These are phyloP conservation scores for Eurystomus glaucurus DNA, from an alignment of 2,797 vertebrate species.

Conservation along the genomic window DNA sequence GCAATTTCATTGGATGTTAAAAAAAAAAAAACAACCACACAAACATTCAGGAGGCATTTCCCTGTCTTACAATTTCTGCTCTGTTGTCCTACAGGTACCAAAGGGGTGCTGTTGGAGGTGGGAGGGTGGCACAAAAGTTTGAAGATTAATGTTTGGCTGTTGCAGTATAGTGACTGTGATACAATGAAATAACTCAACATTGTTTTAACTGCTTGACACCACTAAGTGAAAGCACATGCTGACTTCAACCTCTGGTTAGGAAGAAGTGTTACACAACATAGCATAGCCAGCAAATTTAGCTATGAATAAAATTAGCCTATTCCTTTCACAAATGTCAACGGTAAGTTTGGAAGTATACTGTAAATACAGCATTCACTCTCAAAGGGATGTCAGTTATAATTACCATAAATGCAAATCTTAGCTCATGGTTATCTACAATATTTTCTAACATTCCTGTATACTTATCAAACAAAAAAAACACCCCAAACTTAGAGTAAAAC, in stretches of 20 bases:
- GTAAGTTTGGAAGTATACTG: not conserved
- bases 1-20: not conserved
- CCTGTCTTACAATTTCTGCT: not conserved
- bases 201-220: conserved; percentile 74
- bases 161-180: not conserved
- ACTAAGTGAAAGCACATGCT: conserved; percentile 79
- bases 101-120: not conserved
- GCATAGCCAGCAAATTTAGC: conserved; percentile 20
- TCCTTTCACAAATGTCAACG: conserved; percentile 35
- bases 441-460: not conserved
- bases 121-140: not conserved
- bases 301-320: conserved; percentile 25
- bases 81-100: not conserved
- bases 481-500: not conserved
- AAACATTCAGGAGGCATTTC: not conserved
- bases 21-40: not conserved
- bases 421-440: not conserved
- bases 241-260: conserved; percentile 39
- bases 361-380: not conserved
- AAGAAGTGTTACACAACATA: conserved; percentile 65
- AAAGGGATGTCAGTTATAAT: not conserved
- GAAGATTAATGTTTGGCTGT: conserved; percentile 11
- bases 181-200: conserved; percentile 58
- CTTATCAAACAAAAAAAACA: not conserved
- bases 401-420: not conserved